Evolutionary conservation across 2,113 vertebrate genomes (phyloP), one percentile per base, ranked within the genome.

Genomic region (Myrmecobius fasciatus): DNA sequence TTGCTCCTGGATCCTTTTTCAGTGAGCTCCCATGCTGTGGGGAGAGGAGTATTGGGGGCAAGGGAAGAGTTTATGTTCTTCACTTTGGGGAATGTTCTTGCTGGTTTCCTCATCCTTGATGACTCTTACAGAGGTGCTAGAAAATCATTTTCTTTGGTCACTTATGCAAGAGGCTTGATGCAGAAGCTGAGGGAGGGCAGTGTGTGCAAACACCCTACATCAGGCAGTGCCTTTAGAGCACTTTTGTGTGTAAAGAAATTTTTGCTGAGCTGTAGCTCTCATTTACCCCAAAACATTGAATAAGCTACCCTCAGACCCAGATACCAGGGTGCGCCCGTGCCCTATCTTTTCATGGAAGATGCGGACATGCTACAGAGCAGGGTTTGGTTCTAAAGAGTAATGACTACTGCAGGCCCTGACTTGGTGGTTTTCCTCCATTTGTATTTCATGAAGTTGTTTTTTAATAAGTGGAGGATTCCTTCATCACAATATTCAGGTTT

Each of bases 1-100:
- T 98, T 96, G 98, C 98, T 98, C 98, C 98, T 98, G 98, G 98
- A 98, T 98, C 98, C 98, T 98, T 22, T 98, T 98, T 99, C 98
- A 98, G 98, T 83, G 98, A 98, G 98, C 98, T 98, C 98, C 98
- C 98, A 98, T 97, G 90, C 98, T 98, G 97, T 5, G 95, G 96
- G 96, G 97, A 97, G 95, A 97, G 97, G 96, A 96, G 98, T 96
- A 92, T 96, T 98, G n/a, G 97, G 97, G 98, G 98, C 96, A 93
- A 94, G 96, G 98, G 97, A 89, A 98, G 97, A 96, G 96, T 95
- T 97, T 95, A 90, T 60, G 97, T 98, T 98, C 98, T 98, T 91
- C 96, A 94, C 96, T 98, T 97, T 95, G 97, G 98, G 97, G 93
- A 97, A 97, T 5, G 95, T 98, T 98, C 97, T 97, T 97, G 98